Evolutionary conservation across 2,888 invertebrate genomes (phyloP).

Genomic region (Pegoplata infirma): DNA sequence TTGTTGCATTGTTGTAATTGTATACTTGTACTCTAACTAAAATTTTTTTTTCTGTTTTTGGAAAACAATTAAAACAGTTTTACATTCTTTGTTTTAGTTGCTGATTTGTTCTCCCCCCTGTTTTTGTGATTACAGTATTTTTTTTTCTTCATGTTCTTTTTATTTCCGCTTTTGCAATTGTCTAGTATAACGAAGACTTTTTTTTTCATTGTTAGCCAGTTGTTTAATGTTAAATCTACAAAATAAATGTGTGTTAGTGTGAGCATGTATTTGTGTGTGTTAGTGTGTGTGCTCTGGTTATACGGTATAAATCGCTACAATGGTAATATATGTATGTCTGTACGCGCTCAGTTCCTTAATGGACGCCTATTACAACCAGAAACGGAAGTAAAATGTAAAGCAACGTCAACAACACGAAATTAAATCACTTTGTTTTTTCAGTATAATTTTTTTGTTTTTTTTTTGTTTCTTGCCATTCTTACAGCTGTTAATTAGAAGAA

Average conservation of each 20-base stretch:
- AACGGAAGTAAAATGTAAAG: conserved; percentile 63
- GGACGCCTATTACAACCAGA: conserved; percentile 63
- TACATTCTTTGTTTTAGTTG: conserved; percentile 44
- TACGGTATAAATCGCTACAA: conserved; percentile 22
- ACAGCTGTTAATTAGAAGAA: conserved; percentile 61
- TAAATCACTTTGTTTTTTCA: conserved; percentile 58
- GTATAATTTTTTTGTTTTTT: conserved; percentile 7
- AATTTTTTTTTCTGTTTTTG: no score
- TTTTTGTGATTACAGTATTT: conserved; percentile 41
- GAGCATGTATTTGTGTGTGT: background rate
- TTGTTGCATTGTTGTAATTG: no score
- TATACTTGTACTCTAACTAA: conserved; percentile 27
- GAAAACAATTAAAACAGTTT: conserved; percentile 60
- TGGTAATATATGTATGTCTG: conserved; percentile 57
- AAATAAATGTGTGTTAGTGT: conserved; percentile 32
- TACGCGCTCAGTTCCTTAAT: conserved; percentile 61
- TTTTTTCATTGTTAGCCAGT: conserved; percentile 46
- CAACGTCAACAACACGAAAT: conserved; percentile 63
- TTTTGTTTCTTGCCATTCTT: conserved; percentile 53
- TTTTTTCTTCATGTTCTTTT: conserved; percentile 27
- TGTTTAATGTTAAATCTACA: conserved; percentile 54
- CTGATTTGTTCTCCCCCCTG: conserved; percentile 31
- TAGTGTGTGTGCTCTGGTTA: background rate
- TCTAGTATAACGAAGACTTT: conserved; percentile 47
- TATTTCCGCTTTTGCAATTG: conserved; percentile 51